Conservation (phyloP, 2,888 invertebrate species). For the Noctua pronuba region DNA sequence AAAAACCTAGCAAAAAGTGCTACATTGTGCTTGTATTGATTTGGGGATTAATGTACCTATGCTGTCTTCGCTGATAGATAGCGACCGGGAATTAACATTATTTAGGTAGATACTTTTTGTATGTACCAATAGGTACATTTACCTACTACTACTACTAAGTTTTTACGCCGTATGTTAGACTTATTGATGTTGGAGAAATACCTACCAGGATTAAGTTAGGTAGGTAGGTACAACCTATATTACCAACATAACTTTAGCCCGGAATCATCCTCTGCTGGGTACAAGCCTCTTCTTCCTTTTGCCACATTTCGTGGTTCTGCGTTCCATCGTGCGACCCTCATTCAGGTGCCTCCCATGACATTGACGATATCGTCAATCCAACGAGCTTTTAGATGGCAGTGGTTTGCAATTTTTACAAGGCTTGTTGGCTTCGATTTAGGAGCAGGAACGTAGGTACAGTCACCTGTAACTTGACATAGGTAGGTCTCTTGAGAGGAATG, state of each 20-base stretch:
- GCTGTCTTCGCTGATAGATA: slow-evolving; percentile 39
- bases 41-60: slow-evolving; percentile 52
- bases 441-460: background rate
- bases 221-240: background rate
- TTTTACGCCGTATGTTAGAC: background rate
- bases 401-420: background rate
- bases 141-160: too few relatives aligned
- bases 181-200: background rate
- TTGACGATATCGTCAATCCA: background rate
- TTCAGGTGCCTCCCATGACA: background rate
- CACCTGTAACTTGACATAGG: slow-evolving; percentile 2
- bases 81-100: slow-evolving; percentile 32
- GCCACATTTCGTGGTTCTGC: background rate
- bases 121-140: background rate
- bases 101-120: slow-evolving; percentile 6
- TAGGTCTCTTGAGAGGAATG: background rate
- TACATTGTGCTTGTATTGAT: slow-evolving; percentile 43
- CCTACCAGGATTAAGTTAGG: background rate
- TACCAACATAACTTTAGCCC: background rate
- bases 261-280: background rate
- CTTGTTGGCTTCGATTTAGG: background rate
- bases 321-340: background rate
- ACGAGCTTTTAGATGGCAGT: background rate
- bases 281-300: background rate
- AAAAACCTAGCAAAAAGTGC: slow-evolving; percentile 45